Evolutionary conservation across 2,797 vertebrate genomes (phyloP).

Genomic region (Acanthopagrus latus): DNA sequence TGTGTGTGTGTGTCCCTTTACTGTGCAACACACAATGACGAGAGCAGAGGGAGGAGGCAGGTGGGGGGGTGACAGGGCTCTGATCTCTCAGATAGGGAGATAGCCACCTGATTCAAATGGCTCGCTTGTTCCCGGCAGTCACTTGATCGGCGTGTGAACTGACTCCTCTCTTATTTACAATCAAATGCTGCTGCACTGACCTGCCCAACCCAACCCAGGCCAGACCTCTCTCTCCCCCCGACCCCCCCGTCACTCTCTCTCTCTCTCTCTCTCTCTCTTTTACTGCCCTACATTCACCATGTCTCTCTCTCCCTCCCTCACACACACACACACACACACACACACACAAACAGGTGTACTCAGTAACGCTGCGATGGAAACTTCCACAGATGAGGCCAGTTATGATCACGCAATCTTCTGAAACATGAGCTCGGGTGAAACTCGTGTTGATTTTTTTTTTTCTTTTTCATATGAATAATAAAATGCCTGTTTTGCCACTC

Average conservation of each 20-base stretch:
- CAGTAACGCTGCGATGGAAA: conserved; percentile 53
- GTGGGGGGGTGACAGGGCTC: conserved; percentile 84
- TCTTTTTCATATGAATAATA: neutral
- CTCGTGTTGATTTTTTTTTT: neutral
- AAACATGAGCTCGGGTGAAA: conserved; percentile 32
- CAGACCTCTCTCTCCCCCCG: conserved; percentile 44
- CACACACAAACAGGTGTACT: conserved; percentile 33
- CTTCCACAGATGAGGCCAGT: conserved; percentile 48
- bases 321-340: conserved; percentile 7
- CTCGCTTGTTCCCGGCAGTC: conserved; percentile 91
- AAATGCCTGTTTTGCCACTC: no score
- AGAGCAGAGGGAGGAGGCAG: conserved; percentile 71
- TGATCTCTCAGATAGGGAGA: conserved; percentile 92
- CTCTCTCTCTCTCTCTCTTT: conserved; percentile 3
- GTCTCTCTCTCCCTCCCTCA: conserved; percentile 16
- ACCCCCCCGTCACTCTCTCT: conserved; percentile 1
- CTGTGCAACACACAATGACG: conserved; percentile 83
- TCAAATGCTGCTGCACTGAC: conserved; percentile 84
- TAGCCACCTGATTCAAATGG: conserved; percentile 94
- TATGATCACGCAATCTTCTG: conserved; percentile 40
- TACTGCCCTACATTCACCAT: conserved; percentile 69
- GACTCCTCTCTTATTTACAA: conserved; percentile 90
- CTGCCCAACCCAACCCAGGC: conserved; percentile 71
- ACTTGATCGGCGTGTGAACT: conserved; percentile 95
- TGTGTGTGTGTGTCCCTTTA: conserved; percentile 52